Evolutionary conservation across 1,140 invertebrate genomes (phyloP).

Genomic region (Macrocentrus cingulum): DNA sequence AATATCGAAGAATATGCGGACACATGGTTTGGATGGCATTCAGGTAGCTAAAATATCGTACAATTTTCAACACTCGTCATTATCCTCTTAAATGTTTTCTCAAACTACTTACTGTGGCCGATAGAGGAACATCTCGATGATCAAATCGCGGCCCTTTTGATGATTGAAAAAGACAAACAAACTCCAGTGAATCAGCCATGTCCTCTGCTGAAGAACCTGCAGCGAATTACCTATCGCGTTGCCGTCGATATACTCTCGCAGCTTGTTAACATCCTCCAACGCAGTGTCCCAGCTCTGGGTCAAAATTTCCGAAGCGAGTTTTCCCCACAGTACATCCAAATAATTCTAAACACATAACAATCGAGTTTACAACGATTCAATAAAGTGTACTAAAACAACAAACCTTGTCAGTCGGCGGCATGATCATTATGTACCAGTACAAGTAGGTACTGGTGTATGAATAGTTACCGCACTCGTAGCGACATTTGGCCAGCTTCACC

Average conservation of each 20-base stretch:
- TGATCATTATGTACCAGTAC: constrained; percentile 93
- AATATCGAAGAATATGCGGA: constrained; percentile 95
- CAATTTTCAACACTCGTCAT: constrained; percentile 14
- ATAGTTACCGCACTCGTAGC: constrained; percentile 99
- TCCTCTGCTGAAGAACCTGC: constrained; percentile 94
- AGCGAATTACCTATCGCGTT: constrained; percentile 79
- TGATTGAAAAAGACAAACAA: constrained; percentile 99
- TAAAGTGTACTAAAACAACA: constrained; percentile 6
- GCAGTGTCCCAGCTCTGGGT: constrained; percentile 98
- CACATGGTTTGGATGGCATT: constrained; percentile 99
- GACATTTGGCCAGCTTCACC: constrained; percentile 93
- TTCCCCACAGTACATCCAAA: constrained; percentile 96
- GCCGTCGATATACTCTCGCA: constrained; percentile 94
- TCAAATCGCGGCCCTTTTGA: constrained; percentile 90
- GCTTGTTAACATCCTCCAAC: constrained; percentile 91
- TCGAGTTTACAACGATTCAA: background rate
- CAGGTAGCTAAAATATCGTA: constrained; percentile 71
- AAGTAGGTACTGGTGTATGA: constrained; percentile 90
- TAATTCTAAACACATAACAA: constrained; percentile 75
- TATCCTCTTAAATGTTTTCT: constrained; percentile 17
- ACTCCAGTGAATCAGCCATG: constrained; percentile 99
- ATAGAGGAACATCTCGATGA: constrained; percentile 99
- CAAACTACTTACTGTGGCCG: constrained; percentile 73
- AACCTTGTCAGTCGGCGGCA: constrained; percentile 90
- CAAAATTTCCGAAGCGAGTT: constrained; percentile 96